Percentiles rank a stretch among this genome's conserved stretches.
These are phyloP conservation scores for Zophobas atratus DNA, from an alignment of 1,140 invertebrate species.

Conservation along the genomic window DNA sequence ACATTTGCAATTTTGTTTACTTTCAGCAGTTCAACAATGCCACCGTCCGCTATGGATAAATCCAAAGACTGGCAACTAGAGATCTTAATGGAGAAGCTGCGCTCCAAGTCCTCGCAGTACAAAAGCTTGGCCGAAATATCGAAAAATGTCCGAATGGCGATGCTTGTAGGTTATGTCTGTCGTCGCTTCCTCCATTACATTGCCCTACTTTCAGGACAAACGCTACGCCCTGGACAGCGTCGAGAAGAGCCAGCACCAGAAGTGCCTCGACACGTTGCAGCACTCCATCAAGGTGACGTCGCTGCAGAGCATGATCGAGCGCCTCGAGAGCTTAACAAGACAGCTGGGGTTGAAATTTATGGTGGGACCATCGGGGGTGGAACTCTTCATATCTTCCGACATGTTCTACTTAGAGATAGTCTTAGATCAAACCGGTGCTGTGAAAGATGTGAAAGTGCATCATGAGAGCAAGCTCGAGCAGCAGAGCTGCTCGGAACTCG, in stretches of 20 bases:
- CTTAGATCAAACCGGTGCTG: constrained; percentile 78
- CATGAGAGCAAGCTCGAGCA: constrained; percentile 83
- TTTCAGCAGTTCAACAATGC: constrained; percentile 47
- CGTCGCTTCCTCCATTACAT: constrained; percentile 13
- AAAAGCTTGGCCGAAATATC: constrained; percentile 88
- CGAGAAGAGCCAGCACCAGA: constrained; percentile 88
- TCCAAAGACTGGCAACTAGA: constrained; percentile 84
- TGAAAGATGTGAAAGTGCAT: constrained; percentile 95
- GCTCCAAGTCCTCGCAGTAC: constrained; percentile 80
- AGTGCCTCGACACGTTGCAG: constrained; percentile 92
- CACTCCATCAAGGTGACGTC: constrained; percentile 95
- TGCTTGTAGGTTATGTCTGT: constrained; percentile 77
- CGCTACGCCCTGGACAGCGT: constrained; percentile 85
- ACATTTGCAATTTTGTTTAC: constrained; percentile 42
- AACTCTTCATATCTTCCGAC: constrained; percentile 94
- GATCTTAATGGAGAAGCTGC: constrained; percentile 90
- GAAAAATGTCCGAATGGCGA: constrained; percentile 86
- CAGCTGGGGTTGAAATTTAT: constrained; percentile 90
- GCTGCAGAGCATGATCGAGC: constrained; percentile 91
- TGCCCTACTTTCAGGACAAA: constrained; percentile 79
- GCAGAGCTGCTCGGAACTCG: constrained; percentile 90
- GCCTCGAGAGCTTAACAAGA: constrained; percentile 90
- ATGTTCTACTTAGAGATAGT: constrained; percentile 97
- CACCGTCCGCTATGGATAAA: constrained; percentile 69
- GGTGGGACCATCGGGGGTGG: constrained; percentile 79